A percentile compares a stretch with the other conserved stretches of the same genome.
Conservation (phyloP, 2,888 invertebrate species). For the Anoncus sp. region DNA sequence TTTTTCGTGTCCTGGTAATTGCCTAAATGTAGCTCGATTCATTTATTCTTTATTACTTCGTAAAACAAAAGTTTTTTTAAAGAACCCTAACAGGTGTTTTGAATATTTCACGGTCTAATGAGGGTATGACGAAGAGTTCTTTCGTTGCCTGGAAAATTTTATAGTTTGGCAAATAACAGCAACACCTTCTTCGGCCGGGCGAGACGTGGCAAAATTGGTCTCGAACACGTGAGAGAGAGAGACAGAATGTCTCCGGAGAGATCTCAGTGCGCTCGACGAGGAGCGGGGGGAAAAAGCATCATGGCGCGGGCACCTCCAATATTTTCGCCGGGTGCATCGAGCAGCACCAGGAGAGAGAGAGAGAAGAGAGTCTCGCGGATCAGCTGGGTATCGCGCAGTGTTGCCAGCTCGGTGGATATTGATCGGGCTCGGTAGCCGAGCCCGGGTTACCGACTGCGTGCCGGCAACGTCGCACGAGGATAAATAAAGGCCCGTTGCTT, state of each 20-base stretch:
- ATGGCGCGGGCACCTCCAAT: slow-evolving; percentile 19
- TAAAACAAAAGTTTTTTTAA: background rate
- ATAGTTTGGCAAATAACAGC: background rate
- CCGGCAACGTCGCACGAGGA: slow-evolving; percentile 75
- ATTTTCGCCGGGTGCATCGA: slow-evolving; percentile 27
- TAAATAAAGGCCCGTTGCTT: slow-evolving; percentile 63
- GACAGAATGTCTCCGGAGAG: slow-evolving; percentile 15
- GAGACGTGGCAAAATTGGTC: slow-evolving; percentile 6
- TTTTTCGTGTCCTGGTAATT: background rate
- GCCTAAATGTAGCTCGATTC: background rate
- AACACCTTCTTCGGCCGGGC: background rate
- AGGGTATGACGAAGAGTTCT: background rate
- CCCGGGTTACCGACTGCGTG: slow-evolving; percentile 75
- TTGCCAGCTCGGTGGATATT: slow-evolving; percentile 71
- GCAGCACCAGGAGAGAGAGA: slow-evolving; percentile 14
- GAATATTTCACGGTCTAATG: background rate
- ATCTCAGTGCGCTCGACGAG: slow-evolving; percentile 5
- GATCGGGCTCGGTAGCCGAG: slow-evolving; percentile 68
- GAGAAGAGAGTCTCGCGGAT: slow-evolving; percentile 65
- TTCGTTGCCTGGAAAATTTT: background rate
- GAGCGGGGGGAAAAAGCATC: background rate
- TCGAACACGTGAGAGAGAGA: too few species aligned
- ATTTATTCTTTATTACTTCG: background rate
- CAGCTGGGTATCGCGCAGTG: slow-evolving; percentile 76
- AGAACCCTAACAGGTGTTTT: background rate